phyloP scores from a whole-genome alignment of 2,797 vertebrate species.

The Bradypodion pumilum region DNA sequence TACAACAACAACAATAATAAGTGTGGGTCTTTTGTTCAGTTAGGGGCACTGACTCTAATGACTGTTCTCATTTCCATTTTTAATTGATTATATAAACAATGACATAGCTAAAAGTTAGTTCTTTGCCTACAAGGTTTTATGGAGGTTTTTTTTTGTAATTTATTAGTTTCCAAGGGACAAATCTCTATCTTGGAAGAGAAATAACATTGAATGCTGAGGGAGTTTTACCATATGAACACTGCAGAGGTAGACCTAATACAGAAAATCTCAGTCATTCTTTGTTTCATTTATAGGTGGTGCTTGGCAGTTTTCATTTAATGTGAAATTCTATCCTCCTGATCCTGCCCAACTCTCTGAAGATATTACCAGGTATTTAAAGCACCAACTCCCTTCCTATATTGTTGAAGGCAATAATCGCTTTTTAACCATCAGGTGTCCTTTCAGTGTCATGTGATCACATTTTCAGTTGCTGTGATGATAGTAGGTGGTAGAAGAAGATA shows the following conservation, averaged over 20 bases:
- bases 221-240: conserved; percentile 26
- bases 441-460: neutral
- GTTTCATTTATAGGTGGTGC: conserved; percentile 83
- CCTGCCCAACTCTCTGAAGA: conserved; percentile 94
- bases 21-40: neutral
- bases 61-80: neutral
- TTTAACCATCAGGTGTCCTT: neutral
- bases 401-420: neutral
- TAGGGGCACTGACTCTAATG: fast-evolving
- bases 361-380: conserved; percentile 89
- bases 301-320: conserved; percentile 97
- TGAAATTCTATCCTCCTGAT: conserved; percentile 98
- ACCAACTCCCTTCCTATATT: neutral
- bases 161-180: conserved; percentile 4
- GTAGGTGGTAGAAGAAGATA: neutral
- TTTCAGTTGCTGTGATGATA: neutral
- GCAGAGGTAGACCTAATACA: neutral
- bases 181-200: neutral
- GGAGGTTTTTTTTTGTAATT: conserved; percentile 18
- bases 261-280: conserved; percentile 40
- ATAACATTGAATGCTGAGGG: neutral
- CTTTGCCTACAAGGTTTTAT: neutral
- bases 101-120: conserved; percentile 7
- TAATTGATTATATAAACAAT: conserved; percentile 10
- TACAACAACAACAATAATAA: too few relatives aligned